These are phyloP conservation scores for Colius striatus DNA, from an alignment of 2,113 vertebrate genomes.

Conservation along the genomic window DNA sequence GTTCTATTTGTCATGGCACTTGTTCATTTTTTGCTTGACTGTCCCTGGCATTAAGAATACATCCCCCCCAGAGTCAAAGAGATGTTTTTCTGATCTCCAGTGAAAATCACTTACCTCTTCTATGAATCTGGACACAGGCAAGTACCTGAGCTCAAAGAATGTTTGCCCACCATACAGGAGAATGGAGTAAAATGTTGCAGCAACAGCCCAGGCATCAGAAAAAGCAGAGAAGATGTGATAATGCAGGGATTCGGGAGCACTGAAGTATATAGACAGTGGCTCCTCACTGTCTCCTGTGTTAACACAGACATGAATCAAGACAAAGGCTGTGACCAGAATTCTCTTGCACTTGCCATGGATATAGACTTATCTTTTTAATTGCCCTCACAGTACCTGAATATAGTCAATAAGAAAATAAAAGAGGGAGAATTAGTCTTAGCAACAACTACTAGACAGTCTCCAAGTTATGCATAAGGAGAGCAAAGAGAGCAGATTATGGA, in stretches of 20 bases:
- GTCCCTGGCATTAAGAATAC: not conserved
- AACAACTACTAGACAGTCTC: not conserved
- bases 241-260: not conserved
- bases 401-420: not conserved
- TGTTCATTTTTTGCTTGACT: not conserved
- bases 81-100: not conserved
- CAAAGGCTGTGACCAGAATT: not conserved
- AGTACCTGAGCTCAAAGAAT: not conserved
- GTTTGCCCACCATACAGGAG: not conserved
- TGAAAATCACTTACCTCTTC: not conserved
- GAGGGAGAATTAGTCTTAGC: not conserved
- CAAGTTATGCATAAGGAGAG: not conserved
- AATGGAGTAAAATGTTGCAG: not conserved
- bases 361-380: not conserved
- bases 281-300: not conserved
- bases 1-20: not conserved
- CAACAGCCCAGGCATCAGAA: not conserved
- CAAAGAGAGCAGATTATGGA: not conserved
- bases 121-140: not conserved
- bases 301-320: not conserved
- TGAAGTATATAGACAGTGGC: not conserved
- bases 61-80: not conserved
- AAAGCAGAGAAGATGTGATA: not conserved
- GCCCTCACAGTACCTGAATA: too few relatives aligned
- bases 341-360: not conserved